Conservation (phyloP, 2,888 invertebrate species). For the Euzophera pinguis region DNA sequence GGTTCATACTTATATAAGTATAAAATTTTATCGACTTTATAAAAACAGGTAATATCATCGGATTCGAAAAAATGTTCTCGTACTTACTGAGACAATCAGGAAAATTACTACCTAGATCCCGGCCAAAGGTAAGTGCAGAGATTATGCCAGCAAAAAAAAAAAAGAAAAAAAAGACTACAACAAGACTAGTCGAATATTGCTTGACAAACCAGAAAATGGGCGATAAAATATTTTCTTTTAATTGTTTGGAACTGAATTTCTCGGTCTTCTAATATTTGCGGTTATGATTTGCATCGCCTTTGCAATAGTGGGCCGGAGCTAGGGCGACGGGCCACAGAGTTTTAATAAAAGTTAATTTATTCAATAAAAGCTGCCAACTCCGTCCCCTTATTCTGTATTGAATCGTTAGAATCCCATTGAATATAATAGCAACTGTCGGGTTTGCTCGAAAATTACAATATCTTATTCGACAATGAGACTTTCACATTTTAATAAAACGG, state of each 20-base stretch:
- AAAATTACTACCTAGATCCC: too few relatives aligned
- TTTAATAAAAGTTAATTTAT: slow-evolving; percentile 75
- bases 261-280: slow-evolving; percentile 11
- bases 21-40: too few relatives aligned
- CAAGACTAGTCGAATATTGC: background rate
- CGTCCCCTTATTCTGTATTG: slow-evolving; percentile 42
- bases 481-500: slow-evolving; percentile 5
- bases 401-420: slow-evolving; percentile 31
- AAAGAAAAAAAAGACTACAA: too few relatives aligned
- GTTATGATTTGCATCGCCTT: slow-evolving; percentile 10
- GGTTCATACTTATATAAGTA: background rate
- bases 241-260: background rate
- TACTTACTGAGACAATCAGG: too few relatives aligned
- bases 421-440: slow-evolving; percentile 14
- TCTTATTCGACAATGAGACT: slow-evolving; percentile 7
- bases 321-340: slow-evolving; percentile 50
- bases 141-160: too few relatives aligned
- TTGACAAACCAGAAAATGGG: background rate
- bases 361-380: slow-evolving; percentile 57
- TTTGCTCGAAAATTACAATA: slow-evolving; percentile 12
- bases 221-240: background rate
- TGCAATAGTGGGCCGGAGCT: slow-evolving; percentile 44
- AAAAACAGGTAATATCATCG: too few relatives aligned
- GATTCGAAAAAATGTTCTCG: too few relatives aligned
- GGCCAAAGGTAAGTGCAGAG: too few relatives aligned